Evolutionary conservation across 2,888 invertebrate species (phyloP).

Genomic region (Cheilosia impressa): DNA sequence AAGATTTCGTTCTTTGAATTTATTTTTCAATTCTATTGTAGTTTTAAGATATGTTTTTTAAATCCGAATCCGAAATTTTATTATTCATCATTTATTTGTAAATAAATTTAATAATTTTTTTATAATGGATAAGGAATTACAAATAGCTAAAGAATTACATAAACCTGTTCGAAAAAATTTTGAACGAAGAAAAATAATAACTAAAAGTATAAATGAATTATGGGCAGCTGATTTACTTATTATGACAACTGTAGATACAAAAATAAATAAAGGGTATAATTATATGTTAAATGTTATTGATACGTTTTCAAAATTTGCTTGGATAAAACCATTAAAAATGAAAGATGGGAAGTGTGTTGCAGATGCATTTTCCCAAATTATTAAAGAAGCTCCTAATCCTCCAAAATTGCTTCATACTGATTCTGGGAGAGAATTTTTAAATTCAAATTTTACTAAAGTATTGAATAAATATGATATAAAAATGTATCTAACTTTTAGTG

Average conservation of each 20-base stretch:
- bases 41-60: no score
- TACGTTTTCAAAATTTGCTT: constrained; percentile 42
- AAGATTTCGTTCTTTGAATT: no score
- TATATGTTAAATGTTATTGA: constrained; percentile 41
- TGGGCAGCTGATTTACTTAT: constrained; percentile 50
- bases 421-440: constrained; percentile 78
- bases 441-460: constrained; percentile 73
- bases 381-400: not conserved
- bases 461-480: constrained; percentile 74
- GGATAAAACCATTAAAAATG: constrained; percentile 25
- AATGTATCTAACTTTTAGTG: constrained; percentile 67
- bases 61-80: no score
- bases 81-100: no score
- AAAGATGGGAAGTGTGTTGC: constrained; percentile 19
- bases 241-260: constrained; percentile 43
- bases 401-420: no score
- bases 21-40: no score
- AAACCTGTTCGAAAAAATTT: no score
- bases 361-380: constrained; percentile 37
- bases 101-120: no score
- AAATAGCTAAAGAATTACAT: no score
- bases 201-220: constrained; percentile 40
- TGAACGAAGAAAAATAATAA: no score
- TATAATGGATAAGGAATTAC: no score
- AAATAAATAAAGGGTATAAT: constrained; percentile 40